A percentile compares a stretch with the other conserved stretches of the same genome.
These are phyloP conservation scores for Pammene aurita DNA, from an alignment of 2,888 invertebrate species.

Conservation along the genomic window DNA sequence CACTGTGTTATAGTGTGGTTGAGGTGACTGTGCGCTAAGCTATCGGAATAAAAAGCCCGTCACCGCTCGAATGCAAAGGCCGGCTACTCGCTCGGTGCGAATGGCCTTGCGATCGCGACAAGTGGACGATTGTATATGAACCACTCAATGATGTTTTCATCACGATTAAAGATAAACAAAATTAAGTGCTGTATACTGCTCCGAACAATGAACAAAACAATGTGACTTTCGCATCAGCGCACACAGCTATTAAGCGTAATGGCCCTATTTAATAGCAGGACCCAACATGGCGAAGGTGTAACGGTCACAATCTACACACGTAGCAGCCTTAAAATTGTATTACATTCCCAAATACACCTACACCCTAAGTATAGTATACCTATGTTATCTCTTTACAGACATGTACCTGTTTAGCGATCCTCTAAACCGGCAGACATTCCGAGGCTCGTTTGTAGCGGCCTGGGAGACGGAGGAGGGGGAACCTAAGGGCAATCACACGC, in stretches of 20 bases:
- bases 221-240: constrained; percentile 28
- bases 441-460: constrained; percentile 91
- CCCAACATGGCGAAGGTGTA: constrained; percentile 26
- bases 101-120: constrained; percentile 70
- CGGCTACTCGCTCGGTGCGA: constrained; percentile 53
- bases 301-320: constrained; percentile 26
- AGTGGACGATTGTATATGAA: constrained; percentile 59
- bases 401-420: constrained; percentile 88
- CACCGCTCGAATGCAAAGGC: constrained; percentile 64
- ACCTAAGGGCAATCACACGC: constrained; percentile 87
- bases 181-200: constrained; percentile 16
- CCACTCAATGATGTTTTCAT: constrained; percentile 37
- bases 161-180: constrained; percentile 33
- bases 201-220: constrained; percentile 21
- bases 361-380: constrained; percentile 32
- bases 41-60: constrained; percentile 60
- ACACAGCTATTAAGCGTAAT: constrained; percentile 24
- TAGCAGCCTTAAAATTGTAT: constrained; percentile 31
- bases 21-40: neutral
- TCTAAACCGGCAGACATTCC: constrained; percentile 90
- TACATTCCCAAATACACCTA: constrained; percentile 6
- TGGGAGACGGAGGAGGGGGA: constrained; percentile 85
- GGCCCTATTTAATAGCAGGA: constrained; percentile 22
- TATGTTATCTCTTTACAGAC: constrained; percentile 80
- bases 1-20: neutral